phyloP scores from a whole-genome alignment of 2,797 vertebrate species.

The Clarias pachynema region DNA sequence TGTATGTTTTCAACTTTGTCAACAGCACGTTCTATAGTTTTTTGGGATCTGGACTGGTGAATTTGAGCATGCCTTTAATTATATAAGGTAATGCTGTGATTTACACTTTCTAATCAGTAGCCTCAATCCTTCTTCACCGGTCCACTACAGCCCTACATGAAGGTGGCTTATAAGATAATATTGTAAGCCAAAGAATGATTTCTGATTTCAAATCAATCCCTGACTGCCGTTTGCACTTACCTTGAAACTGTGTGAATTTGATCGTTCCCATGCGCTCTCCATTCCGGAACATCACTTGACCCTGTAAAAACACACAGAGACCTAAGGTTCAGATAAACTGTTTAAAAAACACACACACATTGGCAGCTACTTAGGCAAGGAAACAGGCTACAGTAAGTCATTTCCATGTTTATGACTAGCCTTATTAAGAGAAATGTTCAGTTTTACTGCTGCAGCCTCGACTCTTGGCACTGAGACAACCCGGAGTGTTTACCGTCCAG shows the following conservation, averaged over 20 bases:
- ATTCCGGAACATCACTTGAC: slow-evolving; percentile 98
- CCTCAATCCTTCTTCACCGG: neutral
- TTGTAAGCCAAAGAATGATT: neutral
- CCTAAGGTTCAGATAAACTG: slow-evolving; percentile 19
- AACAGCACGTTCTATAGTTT: neutral
- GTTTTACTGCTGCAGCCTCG: slow-evolving; percentile 34
- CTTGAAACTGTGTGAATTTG: slow-evolving; percentile 99
- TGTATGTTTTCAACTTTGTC: neutral
- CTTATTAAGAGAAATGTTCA: slow-evolving; percentile 27
- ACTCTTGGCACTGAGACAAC: slow-evolving; percentile 52
- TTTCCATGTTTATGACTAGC: slow-evolving; percentile 24
- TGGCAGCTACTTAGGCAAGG: slow-evolving; percentile 3
- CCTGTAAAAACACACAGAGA: slow-evolving; percentile 72
- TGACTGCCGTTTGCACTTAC: slow-evolving; percentile 69
- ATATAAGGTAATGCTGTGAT: neutral
- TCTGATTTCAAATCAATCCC: neutral
- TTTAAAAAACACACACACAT: neutral
- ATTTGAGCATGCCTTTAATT: neutral
- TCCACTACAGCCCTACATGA: neutral
- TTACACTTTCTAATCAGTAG: neutral
- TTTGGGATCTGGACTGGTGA: neutral
- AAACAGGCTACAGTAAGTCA: slow-evolving; percentile 20
- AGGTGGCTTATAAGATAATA: neutral
- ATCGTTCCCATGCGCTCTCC: slow-evolving; percentile 99
- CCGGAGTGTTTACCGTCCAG: slow-evolving; percentile 34